Conservation (phyloP, 1,140 invertebrate species). For the Portunus trituberculatus region DNA sequence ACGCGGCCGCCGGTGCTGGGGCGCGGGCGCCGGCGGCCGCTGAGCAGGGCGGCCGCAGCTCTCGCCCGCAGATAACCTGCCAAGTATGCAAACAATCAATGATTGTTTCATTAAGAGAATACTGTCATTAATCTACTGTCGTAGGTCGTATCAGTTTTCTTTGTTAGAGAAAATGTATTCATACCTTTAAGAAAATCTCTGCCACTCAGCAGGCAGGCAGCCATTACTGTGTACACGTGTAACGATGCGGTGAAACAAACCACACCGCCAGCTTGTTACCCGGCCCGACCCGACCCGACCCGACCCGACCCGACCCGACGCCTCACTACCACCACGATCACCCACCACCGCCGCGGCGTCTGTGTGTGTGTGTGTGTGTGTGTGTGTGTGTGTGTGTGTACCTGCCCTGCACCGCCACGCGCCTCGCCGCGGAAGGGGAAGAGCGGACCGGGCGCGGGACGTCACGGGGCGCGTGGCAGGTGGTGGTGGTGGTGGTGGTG, state of each 20-base stretch:
- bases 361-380: no score
- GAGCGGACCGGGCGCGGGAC: no score
- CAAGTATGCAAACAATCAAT: constrained; percentile 70
- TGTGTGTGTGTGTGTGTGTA: no score
- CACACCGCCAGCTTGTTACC: constrained; percentile 39
- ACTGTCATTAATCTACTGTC: constrained; percentile 66
- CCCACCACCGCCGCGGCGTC: background rate
- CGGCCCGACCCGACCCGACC: background rate
- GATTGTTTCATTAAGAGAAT: constrained; percentile 69
- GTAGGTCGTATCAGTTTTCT: constrained; percentile 65
- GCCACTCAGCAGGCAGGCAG: constrained; percentile 47
- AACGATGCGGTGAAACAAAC: constrained; percentile 37
- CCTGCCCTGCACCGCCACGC: no score
- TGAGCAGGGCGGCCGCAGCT: background rate
- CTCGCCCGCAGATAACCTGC: constrained; percentile 57
- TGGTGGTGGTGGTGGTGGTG: no score
- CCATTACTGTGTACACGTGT: constrained; percentile 62
- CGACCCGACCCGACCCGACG: no score
- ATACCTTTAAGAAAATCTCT: constrained; percentile 54
- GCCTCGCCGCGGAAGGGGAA: no score
- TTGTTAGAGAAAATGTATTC: constrained; percentile 68
- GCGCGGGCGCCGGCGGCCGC: background rate
- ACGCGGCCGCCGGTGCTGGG: constrained; percentile 22
- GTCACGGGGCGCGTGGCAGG: no score
- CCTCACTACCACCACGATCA: background rate